A percentile compares a stretch with the other conserved stretches of the same genome.
Conservation (phyloP, 1,140 invertebrate genomes). For the Drosophila kanapiae region DNA sequence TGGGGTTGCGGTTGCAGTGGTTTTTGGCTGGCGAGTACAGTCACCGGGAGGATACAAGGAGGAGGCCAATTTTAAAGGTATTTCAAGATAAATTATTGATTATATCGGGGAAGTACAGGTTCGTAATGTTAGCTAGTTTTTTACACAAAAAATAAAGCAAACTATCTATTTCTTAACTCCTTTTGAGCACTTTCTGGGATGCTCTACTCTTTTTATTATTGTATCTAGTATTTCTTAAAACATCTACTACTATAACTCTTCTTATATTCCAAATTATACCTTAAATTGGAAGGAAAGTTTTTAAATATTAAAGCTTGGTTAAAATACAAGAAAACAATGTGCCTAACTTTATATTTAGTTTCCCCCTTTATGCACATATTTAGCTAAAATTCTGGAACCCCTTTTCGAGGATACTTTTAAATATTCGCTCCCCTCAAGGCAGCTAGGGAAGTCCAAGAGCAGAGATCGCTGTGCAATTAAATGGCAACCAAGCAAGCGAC, state of each 20-base stretch:
- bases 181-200: too few relatives aligned
- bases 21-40: slow-evolving; percentile 32
- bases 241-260: too few relatives aligned
- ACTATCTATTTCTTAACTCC: too few relatives aligned
- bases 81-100: not conserved
- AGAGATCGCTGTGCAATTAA: slow-evolving; percentile 46
- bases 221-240: too few relatives aligned
- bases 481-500: slow-evolving; percentile 59
- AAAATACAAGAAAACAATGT: not conserved
- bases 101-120: not conserved
- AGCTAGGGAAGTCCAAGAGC: slow-evolving; percentile 1
- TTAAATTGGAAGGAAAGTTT: too few relatives aligned
- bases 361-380: not conserved
- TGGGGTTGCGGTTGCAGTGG: slow-evolving; percentile 45
- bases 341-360: not conserved
- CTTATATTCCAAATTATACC: too few relatives aligned
- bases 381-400: slow-evolving; percentile 6
- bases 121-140: too few relatives aligned
- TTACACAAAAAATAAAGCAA: too few relatives aligned
- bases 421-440: not conserved
- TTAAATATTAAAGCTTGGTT: not conserved
- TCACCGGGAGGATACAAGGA: slow-evolving; percentile 11
- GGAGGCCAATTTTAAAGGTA: not conserved
- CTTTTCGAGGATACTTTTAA: slow-evolving; percentile 12
- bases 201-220: too few relatives aligned